Conservation (phyloP, 2,888 invertebrate species). For the Hypomecis atomaria region DNA sequence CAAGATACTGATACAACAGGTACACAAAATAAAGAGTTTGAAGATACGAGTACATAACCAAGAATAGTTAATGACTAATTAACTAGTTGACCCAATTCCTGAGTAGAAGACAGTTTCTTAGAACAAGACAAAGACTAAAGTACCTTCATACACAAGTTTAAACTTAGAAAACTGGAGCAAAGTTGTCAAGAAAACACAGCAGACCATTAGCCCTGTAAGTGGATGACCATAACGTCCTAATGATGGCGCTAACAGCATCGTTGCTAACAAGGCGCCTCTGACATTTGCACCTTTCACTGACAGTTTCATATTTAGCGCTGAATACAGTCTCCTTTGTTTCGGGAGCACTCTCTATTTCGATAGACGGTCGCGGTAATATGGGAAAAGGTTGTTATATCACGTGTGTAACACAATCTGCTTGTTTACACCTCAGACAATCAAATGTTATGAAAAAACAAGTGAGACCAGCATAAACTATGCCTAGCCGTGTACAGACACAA, state of each 20-base stretch:
- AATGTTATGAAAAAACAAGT: too few relatives aligned
- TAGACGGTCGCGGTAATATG: background rate
- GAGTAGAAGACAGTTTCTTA: too few relatives aligned
- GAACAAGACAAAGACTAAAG: background rate
- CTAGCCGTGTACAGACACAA: too few relatives aligned
- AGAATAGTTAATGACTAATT: too few relatives aligned
- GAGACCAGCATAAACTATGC: too few relatives aligned
- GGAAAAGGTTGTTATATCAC: conserved; percentile 5
- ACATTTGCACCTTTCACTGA: conserved; percentile 36
- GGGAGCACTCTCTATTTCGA: conserved; percentile 10
- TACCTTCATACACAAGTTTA: background rate
- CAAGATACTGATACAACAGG: too few relatives aligned
- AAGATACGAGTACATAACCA: too few relatives aligned
- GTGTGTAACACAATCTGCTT: background rate
- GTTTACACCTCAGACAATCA: too few relatives aligned
- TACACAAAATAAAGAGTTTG: too few relatives aligned
- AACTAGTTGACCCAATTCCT: too few relatives aligned
- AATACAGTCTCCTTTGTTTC: conserved; percentile 26
- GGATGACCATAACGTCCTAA: conserved; percentile 20
- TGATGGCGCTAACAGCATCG: conserved; percentile 8
- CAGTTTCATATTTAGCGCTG: conserved; percentile 29
- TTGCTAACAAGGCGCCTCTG: conserved; percentile 12
- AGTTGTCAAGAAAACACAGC: background rate
- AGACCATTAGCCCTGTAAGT: conserved; percentile 15
- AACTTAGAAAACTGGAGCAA: background rate